phyloP scores from a whole-genome alignment of 1,140 invertebrate species.

The Pseudobourletiella spinata region DNA sequence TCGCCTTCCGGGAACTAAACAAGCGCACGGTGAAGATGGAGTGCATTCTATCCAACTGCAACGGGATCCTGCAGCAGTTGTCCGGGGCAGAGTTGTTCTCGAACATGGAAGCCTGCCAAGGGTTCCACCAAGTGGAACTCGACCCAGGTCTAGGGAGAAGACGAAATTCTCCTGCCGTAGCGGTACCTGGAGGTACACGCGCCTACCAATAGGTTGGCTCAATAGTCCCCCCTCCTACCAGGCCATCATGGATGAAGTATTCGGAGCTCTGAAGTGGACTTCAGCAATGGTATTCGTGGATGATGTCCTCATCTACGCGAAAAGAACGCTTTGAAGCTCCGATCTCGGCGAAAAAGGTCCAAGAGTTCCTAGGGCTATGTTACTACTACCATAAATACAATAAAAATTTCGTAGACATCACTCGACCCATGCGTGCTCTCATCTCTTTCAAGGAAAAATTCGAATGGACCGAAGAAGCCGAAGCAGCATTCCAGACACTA shows the following conservation, averaged over 20 bases:
- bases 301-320: constrained; percentile 36
- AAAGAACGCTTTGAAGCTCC: constrained; percentile 39
- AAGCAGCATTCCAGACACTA: constrained; percentile 39
- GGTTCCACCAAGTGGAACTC: constrained; percentile 45
- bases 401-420: constrained; percentile 29
- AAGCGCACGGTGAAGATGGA: constrained; percentile 38
- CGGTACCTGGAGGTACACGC: constrained; percentile 39
- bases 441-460: constrained; percentile 40
- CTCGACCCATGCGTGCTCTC: constrained; percentile 21
- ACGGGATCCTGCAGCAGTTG: constrained; percentile 42
- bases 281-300: constrained; percentile 37
- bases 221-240: constrained; percentile 44
- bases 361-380: not conserved
- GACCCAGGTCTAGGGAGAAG: constrained; percentile 40
- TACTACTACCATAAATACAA: constrained; percentile 41
- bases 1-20: constrained; percentile 43
- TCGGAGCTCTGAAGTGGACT: constrained; percentile 34
- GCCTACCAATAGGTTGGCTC: constrained; percentile 43
- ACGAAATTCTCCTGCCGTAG: constrained; percentile 39
- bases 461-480: constrained; percentile 38
- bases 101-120: constrained; percentile 43
- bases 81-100: constrained; percentile 40
- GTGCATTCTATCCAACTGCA: constrained; percentile 45
- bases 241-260: constrained; percentile 39
- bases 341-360: constrained; percentile 15